Evolutionary conservation across 1,140 invertebrate genomes (phyloP).

Genomic region (Drosophila obscura): DNA sequence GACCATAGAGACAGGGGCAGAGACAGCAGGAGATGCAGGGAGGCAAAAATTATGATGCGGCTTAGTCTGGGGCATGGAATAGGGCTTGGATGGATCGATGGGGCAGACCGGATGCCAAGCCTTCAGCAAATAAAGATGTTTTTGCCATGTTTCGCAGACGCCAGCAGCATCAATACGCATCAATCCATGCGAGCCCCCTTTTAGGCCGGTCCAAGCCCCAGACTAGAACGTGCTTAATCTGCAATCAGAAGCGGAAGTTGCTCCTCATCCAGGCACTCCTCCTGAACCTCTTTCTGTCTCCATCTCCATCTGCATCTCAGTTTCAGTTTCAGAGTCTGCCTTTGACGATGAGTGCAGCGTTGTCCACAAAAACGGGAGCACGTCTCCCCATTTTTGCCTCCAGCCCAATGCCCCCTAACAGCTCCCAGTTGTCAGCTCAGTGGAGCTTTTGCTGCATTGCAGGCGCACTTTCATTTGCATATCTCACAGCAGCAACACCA

Average conservation of each 20-base stretch:
- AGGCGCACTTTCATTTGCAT: slow-evolving; percentile 80
- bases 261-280: slow-evolving; percentile 18
- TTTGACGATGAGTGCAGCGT: slow-evolving; percentile 37
- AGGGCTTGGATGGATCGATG: slow-evolving; percentile 5
- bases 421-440: slow-evolving; percentile 46
- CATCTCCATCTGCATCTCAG: slow-evolving; percentile 26
- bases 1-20: slow-evolving; percentile 5
- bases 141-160: slow-evolving; percentile 68
- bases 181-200: slow-evolving; percentile 40
- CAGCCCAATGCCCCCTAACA: slow-evolving; percentile 24
- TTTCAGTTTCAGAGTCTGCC: slow-evolving; percentile 13
- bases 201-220: slow-evolving; percentile 23
- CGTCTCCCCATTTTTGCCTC: slow-evolving; percentile 32
- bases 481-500: slow-evolving; percentile 35
- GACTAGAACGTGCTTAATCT: slow-evolving; percentile 77
- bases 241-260: slow-evolving; percentile 79
- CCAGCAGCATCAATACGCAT: slow-evolving; percentile 76
- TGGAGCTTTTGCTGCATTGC: slow-evolving; percentile 72
- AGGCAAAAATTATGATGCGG: slow-evolving; percentile 50
- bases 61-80: slow-evolving; percentile 27
- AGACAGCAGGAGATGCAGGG: no score
- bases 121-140: slow-evolving; percentile 74
- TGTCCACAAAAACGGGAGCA: slow-evolving; percentile 44
- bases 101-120: slow-evolving; percentile 57
- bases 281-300: neutral